Percentiles rank a stretch among this genome's conserved stretches.
These are phyloP conservation scores for Cichladusa arquata DNA, from an alignment of 2,113 vertebrate species.

Conservation along the genomic window DNA sequence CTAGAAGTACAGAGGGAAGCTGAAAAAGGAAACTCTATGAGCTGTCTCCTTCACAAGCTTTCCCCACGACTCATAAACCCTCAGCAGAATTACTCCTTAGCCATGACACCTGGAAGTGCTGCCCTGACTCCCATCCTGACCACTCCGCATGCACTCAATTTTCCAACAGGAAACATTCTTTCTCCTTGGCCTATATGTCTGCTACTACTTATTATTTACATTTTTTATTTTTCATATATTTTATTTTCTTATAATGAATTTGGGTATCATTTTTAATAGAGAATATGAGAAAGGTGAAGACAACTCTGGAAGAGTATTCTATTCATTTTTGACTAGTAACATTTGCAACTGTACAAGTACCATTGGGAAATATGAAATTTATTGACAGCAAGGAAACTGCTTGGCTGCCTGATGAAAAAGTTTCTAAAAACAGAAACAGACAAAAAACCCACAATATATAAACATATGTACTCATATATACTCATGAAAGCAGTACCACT, in stretches of 20 bases:
- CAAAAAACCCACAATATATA: conserved; percentile 12
- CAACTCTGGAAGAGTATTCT: not conserved
- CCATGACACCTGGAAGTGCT: not conserved
- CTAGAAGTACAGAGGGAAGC: not conserved
- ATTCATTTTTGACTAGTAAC: not conserved
- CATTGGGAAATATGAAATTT: not conserved
- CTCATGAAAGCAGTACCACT: not conserved
- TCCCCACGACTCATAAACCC: not conserved
- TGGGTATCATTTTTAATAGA: not conserved
- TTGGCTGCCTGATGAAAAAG: not conserved
- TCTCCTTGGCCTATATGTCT: not conserved
- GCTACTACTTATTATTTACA: not conserved
- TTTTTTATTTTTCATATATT: not conserved
- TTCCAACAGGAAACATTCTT: not conserved
- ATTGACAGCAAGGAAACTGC: not conserved
- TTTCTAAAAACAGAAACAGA: conserved; percentile 19
- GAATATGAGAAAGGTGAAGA: not conserved
- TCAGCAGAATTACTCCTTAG: not conserved
- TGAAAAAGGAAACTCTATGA: not conserved
- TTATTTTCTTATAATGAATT: not conserved
- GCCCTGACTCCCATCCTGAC: not conserved
- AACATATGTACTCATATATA: not conserved
- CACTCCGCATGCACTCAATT: accelerated
- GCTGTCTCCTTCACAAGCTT: not conserved
- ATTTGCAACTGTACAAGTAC: not conserved